These are phyloP conservation scores for Danio aesculapii DNA, from an alignment of 2,797 vertebrate species.

Conservation along the genomic window DNA sequence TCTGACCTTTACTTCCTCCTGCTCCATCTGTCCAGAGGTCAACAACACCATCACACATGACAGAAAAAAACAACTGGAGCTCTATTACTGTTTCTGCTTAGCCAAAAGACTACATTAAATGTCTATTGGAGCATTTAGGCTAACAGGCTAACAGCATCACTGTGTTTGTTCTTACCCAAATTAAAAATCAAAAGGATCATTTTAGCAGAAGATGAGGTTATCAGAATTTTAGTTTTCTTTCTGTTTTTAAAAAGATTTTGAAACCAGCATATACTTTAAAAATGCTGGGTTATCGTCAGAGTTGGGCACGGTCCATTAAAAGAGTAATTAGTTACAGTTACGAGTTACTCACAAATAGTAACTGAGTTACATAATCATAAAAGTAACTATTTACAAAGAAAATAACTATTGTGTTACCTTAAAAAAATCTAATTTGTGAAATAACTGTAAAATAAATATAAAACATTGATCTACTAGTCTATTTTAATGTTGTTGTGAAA, in stretches of 20 bases:
- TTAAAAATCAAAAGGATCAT: too few species aligned
- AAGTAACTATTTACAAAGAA: too few species aligned
- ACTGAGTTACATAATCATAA: too few species aligned
- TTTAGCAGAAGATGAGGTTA: not conserved
- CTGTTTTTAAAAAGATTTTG: not conserved
- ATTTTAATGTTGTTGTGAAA: too few species aligned
- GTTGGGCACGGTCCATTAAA: too few species aligned
- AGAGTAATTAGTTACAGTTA: too few species aligned
- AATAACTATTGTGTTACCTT: too few species aligned
- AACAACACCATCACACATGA: constrained; percentile 2
- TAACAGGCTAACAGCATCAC: not conserved
- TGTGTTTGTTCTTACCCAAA: not conserved
- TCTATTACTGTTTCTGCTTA: not conserved
- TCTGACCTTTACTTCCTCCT: constrained; percentile 31
- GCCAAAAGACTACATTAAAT: not conserved
- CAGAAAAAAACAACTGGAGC: constrained; percentile 15
- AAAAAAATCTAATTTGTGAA: too few species aligned
- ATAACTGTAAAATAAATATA: too few species aligned
- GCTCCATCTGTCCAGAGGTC: constrained; percentile 9
- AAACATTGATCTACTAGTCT: too few species aligned
- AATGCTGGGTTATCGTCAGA: too few species aligned
- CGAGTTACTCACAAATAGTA: too few species aligned
- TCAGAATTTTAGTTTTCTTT: not conserved
- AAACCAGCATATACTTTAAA: not conserved
- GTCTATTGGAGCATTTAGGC: not conserved